These are phyloP conservation scores for Xestia ashworthii DNA, from an alignment of 2,888 invertebrate genomes.

Conservation along the genomic window DNA sequence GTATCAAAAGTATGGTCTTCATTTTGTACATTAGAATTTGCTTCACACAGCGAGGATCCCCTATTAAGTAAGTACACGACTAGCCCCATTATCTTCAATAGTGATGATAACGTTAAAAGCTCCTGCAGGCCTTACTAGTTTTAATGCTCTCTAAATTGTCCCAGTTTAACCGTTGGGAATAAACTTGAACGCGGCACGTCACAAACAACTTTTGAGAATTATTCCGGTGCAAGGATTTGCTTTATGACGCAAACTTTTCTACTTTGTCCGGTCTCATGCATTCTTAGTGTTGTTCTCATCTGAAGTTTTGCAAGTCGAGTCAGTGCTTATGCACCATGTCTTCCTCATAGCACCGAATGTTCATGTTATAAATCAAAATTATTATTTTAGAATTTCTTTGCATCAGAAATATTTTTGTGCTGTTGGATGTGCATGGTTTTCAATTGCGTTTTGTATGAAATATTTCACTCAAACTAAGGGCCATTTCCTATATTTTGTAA, in stretches of 20 bases:
- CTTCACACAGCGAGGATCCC: background rate
- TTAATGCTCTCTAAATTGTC: constrained; percentile 51
- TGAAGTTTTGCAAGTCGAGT: constrained; percentile 37
- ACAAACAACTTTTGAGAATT: constrained; percentile 59
- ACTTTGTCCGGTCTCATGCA: constrained; percentile 58
- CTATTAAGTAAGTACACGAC: background rate
- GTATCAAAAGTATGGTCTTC: background rate
- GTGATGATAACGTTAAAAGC: constrained; percentile 27
- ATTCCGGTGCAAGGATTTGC: constrained; percentile 63
- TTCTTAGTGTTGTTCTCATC: constrained; percentile 57
- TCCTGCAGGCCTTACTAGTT: constrained; percentile 29
- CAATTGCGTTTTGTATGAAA: background rate
- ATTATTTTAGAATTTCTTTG: constrained; percentile 24
- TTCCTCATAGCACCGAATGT: constrained; percentile 43
- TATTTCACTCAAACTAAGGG: background rate
- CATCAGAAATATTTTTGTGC: constrained; percentile 16
- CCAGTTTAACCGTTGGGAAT: constrained; percentile 46
- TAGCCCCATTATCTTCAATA: constrained; percentile 12
- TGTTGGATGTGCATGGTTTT: background rate
- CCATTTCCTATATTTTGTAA: background rate
- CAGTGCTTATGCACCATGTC: constrained; percentile 55
- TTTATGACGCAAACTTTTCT: constrained; percentile 63
- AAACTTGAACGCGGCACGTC: constrained; percentile 53
- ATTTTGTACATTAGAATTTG: background rate
- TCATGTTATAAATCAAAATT: constrained; percentile 42